phyloP scores from a whole-genome alignment of 2,888 invertebrate genomes.

The Sesia bembeciformis region DNA sequence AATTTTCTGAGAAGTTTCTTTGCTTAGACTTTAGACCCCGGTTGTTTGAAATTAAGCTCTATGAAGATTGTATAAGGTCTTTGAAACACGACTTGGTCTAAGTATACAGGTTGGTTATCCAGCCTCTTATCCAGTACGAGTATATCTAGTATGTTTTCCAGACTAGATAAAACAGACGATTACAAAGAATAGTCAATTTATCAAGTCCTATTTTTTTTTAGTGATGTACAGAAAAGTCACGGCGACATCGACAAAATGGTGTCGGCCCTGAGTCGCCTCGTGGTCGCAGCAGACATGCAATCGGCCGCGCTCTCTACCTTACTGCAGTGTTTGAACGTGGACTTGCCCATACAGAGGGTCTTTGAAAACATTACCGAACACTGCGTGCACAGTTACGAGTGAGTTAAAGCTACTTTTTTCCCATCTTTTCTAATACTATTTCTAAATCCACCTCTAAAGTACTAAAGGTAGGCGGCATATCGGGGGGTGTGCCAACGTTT shows the following conservation, averaged over 20 bases:
- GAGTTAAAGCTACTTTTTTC: not conserved
- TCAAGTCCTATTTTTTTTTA: constrained; percentile 8
- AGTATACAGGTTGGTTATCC: too few species aligned
- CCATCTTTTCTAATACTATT: not conserved
- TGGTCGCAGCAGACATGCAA: constrained; percentile 12
- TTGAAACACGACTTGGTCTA: too few species aligned
- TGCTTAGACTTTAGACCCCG: too few species aligned
- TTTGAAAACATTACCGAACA: not conserved
- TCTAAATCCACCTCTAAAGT: not conserved
- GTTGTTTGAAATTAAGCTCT: too few species aligned
- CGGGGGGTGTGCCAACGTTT: too few species aligned
- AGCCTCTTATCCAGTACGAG: too few species aligned
- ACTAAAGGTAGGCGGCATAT: too few species aligned
- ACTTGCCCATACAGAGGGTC: constrained; percentile 9
- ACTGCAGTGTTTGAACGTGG: constrained; percentile 35
- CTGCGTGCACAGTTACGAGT: not conserved
- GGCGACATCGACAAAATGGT: constrained; percentile 23
- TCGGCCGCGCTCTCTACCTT: constrained; percentile 23
- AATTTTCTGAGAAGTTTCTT: too few species aligned
- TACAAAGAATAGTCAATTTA: not conserved
- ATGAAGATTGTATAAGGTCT: too few species aligned
- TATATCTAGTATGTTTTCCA: too few species aligned
- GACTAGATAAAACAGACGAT: too few species aligned
- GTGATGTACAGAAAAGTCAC: constrained; percentile 49
- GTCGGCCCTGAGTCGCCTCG: constrained; percentile 9